Evolutionary conservation across 2,113 vertebrate genomes (phyloP).

Genomic region (Pan paniscus): DNA sequence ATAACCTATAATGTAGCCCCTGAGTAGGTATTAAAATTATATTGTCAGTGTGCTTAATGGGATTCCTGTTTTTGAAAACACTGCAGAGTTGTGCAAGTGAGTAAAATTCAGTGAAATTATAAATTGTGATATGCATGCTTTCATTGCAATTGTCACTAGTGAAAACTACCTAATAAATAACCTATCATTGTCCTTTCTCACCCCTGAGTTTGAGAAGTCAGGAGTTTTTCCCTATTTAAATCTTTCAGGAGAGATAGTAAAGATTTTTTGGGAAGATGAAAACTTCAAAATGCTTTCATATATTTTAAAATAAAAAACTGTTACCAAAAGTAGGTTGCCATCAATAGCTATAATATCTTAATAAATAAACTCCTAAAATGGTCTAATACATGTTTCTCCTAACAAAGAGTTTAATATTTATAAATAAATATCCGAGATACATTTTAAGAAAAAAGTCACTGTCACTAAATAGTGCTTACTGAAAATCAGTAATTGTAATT

Average conservation of each 20-base stretch:
- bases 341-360: not conserved
- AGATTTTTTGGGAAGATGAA: not conserved
- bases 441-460: slow-evolving; percentile 12
- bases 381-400: not conserved
- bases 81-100: not conserved
- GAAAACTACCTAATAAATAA: not conserved
- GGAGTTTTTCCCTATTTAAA: not conserved
- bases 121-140: not conserved
- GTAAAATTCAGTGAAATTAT: slow-evolving; percentile 2
- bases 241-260: not conserved
- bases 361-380: not conserved
- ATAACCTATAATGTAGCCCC: not conserved
- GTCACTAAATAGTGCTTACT: not conserved
- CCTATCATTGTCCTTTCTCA: not conserved
- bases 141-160: not conserved
- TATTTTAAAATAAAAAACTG: slow-evolving; percentile 11
- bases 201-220: not conserved
- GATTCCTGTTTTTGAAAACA: not conserved
- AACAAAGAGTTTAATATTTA: slow-evolving; percentile 8
- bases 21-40: not conserved
- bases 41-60: not conserved
- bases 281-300: not conserved
- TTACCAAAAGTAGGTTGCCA: not conserved
- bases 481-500: not conserved
- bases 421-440: not conserved